These are phyloP conservation scores for Proisotoma minuta DNA, from an alignment of 2,888 invertebrate genomes.

Conservation along the genomic window DNA sequence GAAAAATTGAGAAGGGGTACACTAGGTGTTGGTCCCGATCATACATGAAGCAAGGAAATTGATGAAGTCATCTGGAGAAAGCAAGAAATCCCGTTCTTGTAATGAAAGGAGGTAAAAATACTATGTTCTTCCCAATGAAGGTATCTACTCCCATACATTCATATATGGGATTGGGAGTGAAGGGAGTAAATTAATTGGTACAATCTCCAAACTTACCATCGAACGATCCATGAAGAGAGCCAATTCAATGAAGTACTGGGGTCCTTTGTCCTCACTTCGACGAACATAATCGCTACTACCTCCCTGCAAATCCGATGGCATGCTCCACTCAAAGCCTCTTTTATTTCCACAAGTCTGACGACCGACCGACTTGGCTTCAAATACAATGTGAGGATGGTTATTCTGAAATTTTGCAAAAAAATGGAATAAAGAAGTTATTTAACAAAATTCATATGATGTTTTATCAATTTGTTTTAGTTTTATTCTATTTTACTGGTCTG, in stretches of 20 bases:
- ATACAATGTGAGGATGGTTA: conserved; percentile 97
- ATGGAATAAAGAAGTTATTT: too few relatives aligned
- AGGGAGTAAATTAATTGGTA: conserved; percentile 16
- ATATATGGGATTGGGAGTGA: conserved; percentile 1
- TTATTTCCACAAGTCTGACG: conserved; percentile 86
- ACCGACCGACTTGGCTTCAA: conserved; percentile 85
- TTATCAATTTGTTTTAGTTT: too few relatives aligned
- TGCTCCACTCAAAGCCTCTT: conserved; percentile 69
- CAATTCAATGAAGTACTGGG: conserved; percentile 82
- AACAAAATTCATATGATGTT: too few relatives aligned
- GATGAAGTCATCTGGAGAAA: background rate
- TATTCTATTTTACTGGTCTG: too few relatives aligned
- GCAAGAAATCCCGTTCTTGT: background rate
- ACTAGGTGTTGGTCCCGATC: background rate
- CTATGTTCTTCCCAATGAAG: background rate
- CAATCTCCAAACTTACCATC: conserved; percentile 61
- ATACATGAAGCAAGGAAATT: background rate
- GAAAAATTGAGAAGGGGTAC: conserved; percentile 12
- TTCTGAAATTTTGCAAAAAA: conserved; percentile 58
- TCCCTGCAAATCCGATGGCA: conserved; percentile 35
- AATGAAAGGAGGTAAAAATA: background rate
- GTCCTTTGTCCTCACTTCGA: conserved; percentile 57
- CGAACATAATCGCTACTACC: conserved; percentile 48
- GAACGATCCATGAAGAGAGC: conserved; percentile 93
- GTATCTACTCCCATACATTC: too few relatives aligned